These are phyloP conservation scores for Rhynchotus rufescens DNA, from an alignment of 2,797 vertebrate species.

Conservation along the genomic window DNA sequence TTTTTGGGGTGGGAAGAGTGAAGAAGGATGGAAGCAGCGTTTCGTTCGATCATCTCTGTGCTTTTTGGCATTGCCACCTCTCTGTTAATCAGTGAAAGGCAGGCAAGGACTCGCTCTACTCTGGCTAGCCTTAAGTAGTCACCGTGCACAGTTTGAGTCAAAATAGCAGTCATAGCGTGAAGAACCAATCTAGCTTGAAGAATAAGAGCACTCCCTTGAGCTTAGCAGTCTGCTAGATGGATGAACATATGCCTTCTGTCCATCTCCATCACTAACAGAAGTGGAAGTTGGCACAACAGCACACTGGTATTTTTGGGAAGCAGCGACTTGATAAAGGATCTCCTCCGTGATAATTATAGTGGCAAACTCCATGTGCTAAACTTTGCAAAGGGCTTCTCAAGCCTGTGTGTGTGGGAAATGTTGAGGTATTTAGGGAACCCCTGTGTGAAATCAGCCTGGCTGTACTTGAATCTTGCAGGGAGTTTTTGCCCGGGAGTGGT, in stretches of 20 bases:
- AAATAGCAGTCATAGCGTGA: rapidly evolving
- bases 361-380: not conserved
- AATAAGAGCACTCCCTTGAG: not conserved
- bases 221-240: not conserved
- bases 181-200: not conserved
- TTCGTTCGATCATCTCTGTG: not conserved
- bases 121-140: not conserved
- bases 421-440: not conserved
- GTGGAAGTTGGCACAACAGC: conserved; percentile 3
- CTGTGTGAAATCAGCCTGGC: not conserved
- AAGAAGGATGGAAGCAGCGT: not conserved
- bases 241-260: conserved; percentile 41
- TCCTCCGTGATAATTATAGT: not conserved
- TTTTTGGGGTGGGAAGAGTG: not conserved
- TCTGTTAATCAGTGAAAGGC: not conserved
- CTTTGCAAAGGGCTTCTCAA: not conserved
- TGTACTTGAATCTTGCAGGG: not conserved
- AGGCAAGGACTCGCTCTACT: not conserved
- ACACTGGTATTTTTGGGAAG: conserved; percentile 20
- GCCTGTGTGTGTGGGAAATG: rapidly evolving
- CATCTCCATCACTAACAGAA: not conserved
- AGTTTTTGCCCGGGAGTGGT: not conserved
- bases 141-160: rapidly evolving
- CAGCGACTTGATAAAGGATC: not conserved
- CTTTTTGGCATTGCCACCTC: rapidly evolving